phyloP scores from a whole-genome alignment of 2,113 vertebrate genomes.

The Siphamia tubifer region DNA sequence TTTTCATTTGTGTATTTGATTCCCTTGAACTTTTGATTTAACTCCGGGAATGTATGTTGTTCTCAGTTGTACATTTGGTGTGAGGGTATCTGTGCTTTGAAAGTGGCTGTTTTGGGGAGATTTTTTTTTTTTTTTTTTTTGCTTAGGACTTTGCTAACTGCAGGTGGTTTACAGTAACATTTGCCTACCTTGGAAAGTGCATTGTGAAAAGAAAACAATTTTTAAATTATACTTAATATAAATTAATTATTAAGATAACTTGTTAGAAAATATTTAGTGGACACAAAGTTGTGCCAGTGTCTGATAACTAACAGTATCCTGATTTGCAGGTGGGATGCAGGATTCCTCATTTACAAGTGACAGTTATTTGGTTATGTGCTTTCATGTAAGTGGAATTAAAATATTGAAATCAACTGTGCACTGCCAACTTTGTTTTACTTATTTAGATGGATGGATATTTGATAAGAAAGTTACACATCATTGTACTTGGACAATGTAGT shows the following conservation, averaged over 20 bases:
- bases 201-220: slow-evolving; percentile 24
- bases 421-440: not conserved
- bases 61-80: slow-evolving; percentile 74
- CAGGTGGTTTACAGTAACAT: slow-evolving; percentile 50
- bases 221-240: slow-evolving; percentile 32
- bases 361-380: slow-evolving; percentile 78
- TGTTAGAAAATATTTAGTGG: slow-evolving; percentile 45
- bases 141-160: slow-evolving; percentile 63
- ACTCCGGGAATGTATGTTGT: slow-evolving; percentile 76
- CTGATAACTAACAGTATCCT: slow-evolving; percentile 47
- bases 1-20: slow-evolving; percentile 60
- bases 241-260: slow-evolving; percentile 40
- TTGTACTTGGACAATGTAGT: too few species aligned
- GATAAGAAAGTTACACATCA: too few species aligned
- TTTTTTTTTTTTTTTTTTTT: too few species aligned
- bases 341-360: slow-evolving; percentile 48
- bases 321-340: slow-evolving; percentile 51
- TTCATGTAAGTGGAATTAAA: slow-evolving; percentile 83
- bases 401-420: slow-evolving; percentile 55
- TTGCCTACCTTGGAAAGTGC: slow-evolving; percentile 38
- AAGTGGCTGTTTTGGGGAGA: slow-evolving; percentile 60
- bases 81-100: slow-evolving; percentile 63
- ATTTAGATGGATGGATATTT: too few species aligned
- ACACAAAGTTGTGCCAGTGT: slow-evolving; percentile 56
- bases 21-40: slow-evolving; percentile 61